A percentile compares a stretch with the other conserved stretches of the same genome.
These are phyloP conservation scores for Echinometra lucunter DNA, from an alignment of 53 echinoderm and acorn worm species.

Conservation along the genomic window DNA sequence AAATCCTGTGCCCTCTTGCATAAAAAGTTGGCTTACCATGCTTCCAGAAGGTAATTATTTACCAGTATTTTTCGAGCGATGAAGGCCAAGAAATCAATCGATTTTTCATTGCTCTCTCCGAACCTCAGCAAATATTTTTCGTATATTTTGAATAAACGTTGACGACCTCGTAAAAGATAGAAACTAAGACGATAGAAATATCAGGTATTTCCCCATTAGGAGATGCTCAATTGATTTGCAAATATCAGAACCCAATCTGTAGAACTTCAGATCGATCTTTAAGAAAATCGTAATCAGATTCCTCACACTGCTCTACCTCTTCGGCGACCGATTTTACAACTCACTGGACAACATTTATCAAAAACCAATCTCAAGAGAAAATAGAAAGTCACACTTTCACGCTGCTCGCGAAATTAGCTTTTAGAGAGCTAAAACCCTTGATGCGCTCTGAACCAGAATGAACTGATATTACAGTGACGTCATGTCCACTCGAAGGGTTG, in stretches of 20 bases:
- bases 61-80: too few relatives aligned
- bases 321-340: constrained; percentile 8
- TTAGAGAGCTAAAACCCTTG: neutral
- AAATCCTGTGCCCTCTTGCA: too few relatives aligned
- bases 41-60: too few relatives aligned
- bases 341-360: neutral
- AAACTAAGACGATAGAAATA: too few relatives aligned
- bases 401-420: constrained; percentile 24
- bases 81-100: too few relatives aligned
- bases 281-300: neutral
- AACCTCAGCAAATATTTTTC: too few relatives aligned
- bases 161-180: neutral
- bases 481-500: neutral
- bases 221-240: neutral
- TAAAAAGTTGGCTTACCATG: too few relatives aligned
- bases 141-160: neutral
- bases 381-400: constrained; percentile 3
- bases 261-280: neutral
- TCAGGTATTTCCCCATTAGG: neutral
- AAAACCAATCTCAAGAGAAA: neutral
- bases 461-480: neutral
- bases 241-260: neutral
- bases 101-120: too few relatives aligned
- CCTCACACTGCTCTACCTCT: neutral
- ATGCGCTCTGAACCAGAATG: neutral